Percentiles rank a stretch among this genome's conserved stretches.
Evolutionary conservation across 1,140 invertebrate species (phyloP).

Genomic region (Zophobas atratus): DNA sequence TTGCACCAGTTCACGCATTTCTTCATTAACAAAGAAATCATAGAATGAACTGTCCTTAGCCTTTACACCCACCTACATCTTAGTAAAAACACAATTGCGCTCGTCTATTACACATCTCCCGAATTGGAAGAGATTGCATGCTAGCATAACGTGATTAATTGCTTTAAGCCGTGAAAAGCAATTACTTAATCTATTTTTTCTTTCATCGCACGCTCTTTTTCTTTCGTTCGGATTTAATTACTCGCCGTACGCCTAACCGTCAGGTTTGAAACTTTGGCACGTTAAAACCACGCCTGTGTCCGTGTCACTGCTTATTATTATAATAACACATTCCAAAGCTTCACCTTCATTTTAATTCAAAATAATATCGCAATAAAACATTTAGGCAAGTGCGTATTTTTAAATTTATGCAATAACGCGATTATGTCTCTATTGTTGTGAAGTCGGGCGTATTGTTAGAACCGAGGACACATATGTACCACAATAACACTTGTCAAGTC

Average conservation of each 20-base stretch:
- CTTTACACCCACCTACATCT: constrained; percentile 20
- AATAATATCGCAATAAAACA: constrained; percentile 12
- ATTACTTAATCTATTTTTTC: constrained; percentile 18
- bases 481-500: constrained; percentile 33
- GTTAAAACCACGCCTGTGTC: background rate
- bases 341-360: background rate
- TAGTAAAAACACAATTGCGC: constrained; percentile 18
- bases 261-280: background rate
- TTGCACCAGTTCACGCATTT: constrained; percentile 18
- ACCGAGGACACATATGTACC: constrained; percentile 21
- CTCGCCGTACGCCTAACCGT: background rate
- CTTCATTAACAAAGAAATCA: constrained; percentile 25
- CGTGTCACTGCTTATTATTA: constrained; percentile 4
- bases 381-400: constrained; percentile 29
- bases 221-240: background rate
- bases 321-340: constrained; percentile 11
- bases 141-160: constrained; percentile 16
- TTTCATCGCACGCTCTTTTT: background rate
- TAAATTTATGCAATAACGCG: constrained; percentile 27
- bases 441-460: constrained; percentile 37
- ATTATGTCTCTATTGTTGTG: constrained; percentile 41
- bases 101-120: constrained; percentile 8
- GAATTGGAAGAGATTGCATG: constrained; percentile 12
- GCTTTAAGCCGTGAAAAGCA: background rate
- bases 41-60: constrained; percentile 10